Evolutionary conservation across 1,140 invertebrate species (phyloP), one percentile per base, ranked within the genome.

Genomic region (Alviniconcha marisindica): DNA sequence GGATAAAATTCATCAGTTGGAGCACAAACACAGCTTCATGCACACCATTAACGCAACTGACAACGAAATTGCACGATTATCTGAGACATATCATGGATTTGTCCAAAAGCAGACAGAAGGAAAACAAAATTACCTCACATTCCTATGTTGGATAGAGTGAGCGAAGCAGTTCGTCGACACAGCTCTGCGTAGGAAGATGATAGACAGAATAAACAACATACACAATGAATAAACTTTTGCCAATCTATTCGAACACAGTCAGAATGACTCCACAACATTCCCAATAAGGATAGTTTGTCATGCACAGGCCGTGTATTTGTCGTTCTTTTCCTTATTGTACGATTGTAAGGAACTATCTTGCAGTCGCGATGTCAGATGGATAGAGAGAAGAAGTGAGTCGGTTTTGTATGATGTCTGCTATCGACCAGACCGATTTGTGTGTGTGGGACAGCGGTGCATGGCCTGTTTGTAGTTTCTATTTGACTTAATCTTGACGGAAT

Each of bases 91-190:
- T n/a, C n/a, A n/a, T n/a, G n/a, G n/a, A n/a, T n/a, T n/a, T n/a
- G n/a, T n/a, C n/a, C n/a, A n/a, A n/a, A n/a, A n/a, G n/a, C n/a
- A n/a, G 63, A 31, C 28, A 33, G 63, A 66, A 33, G 36, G 31
- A 42, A 74, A 74, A 33, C 12, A 54, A 42, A 28, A 33, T 80
- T 80, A 80, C 78, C 78, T 80, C 60, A 80, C 78, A 80, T 80
- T 66, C 78, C 78, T 80, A 48, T 28, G 33, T 79, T 80, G 78
- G 78, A 80, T 80, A 69, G 78, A 80, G 78, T 66, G 78, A 80
- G 60, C 36, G 78, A 80, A 80, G 78, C 36, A 80, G 78, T 80
- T 15, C n/a, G 18, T 42, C 54, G 51, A 44, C 24, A 44, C 78
- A 44, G 78, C 78, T 15, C 28, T 44, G 78, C 78, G 78, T 66